Conservation (phyloP, 2,113 vertebrate species). For the Nicator chloris region DNA sequence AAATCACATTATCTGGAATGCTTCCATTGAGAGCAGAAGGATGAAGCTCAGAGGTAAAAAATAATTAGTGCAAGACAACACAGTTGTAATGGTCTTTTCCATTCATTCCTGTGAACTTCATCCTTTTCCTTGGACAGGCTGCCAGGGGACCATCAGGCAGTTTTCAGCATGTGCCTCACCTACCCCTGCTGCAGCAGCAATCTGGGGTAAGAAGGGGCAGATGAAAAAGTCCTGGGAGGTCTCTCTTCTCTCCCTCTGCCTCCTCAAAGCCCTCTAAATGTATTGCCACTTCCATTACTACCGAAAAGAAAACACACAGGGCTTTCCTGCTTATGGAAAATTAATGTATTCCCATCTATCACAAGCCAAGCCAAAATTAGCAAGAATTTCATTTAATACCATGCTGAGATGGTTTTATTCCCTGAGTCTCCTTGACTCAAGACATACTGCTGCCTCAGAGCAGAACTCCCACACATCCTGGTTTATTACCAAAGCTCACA, state of each 20-base stretch:
- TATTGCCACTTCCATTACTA: not conserved
- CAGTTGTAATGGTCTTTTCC: not conserved
- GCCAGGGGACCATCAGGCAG: not conserved
- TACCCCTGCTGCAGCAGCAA: not conserved
- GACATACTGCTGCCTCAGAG: constrained; percentile 7
- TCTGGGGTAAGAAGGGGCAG: not conserved
- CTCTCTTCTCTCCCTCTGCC: not conserved
- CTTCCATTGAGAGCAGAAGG: not conserved
- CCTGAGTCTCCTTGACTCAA: not conserved
- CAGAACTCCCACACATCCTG: constrained; percentile 25
- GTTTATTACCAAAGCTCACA: constrained; percentile 47
- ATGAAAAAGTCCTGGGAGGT: not conserved
- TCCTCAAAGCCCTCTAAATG: not conserved
- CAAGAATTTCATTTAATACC: constrained; percentile 6
- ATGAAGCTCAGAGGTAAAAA: not conserved
- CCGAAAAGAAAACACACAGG: not conserved
- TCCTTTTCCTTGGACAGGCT: not conserved
- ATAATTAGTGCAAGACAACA: not conserved
- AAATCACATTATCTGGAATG: constrained; percentile 10
- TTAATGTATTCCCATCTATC: not conserved
- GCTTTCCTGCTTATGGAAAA: constrained; percentile 3
- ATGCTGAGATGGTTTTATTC: constrained; percentile 21
- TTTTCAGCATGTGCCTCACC: not conserved
- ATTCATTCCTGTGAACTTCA: not conserved
- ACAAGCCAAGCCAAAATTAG: constrained; percentile 22